Evolutionary conservation across 1,140 invertebrate species (phyloP), one percentile per base, ranked within the genome.

Genomic region (Neotoxoptera formosana): DNA sequence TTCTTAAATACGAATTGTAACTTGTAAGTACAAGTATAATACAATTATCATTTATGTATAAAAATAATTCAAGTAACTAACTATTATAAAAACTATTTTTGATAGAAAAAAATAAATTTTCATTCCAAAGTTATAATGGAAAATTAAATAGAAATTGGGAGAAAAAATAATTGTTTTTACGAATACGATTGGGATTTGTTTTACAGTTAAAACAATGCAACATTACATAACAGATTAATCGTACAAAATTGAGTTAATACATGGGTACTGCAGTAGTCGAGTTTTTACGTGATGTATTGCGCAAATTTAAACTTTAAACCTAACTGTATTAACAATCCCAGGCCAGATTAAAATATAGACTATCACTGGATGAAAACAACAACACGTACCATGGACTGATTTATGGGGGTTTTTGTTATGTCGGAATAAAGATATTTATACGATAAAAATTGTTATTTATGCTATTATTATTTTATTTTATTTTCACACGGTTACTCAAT

Each of bases 271-370:
- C 20, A 53, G 56, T n/a, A 67, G 25, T 67, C 25, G 30, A 67
- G 60, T 67, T 67, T 67, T 67, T 67, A 67, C 25, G 60, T 67
- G 60, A 67, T 67, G 60, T 67, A 67, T 67, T 67, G 60, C 60
- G 11, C 11, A 67, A 67, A 67, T 67, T 67, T n/a, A 67, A 67
- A 67, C 60, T n/a, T n/a, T 76, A n/a, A 76, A n/a, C n/a, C 4
- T 76, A n/a, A n/a, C 60, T 76, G 14, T 76, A 76, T 76, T 76
- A 76, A n/a, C 60, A 76, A 76, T 20, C 60, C 30, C 60, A 76
- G 14, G 14, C n/a, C 14, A 76, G 60, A n/a, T 76, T 76, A 76
- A 20, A 76, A 76, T 67, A 67, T 76, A n/a, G 60, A n/a, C 30
- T n/a, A 76, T 76, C 60, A 76, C n/a, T n/a, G 30, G 30, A n/a